Conservation (phyloP, 2,113 vertebrate species). For the Colaptes auratus region DNA sequence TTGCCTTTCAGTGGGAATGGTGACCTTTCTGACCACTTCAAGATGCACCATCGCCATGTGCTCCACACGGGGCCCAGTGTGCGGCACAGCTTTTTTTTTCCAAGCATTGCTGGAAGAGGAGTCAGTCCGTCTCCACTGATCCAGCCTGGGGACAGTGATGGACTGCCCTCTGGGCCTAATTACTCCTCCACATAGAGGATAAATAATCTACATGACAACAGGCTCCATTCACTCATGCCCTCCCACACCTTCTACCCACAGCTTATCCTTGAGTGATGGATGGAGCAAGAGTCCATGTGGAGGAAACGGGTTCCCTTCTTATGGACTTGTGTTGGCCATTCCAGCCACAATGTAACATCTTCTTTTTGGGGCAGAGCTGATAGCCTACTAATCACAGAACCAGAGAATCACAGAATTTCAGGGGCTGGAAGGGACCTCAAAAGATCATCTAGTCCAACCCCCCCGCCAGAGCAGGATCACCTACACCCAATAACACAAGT, state of each 20-base stretch:
- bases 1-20: conserved; percentile 5
- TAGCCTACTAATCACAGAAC: background rate
- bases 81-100: background rate
- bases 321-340: background rate
- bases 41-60: conserved; percentile 40
- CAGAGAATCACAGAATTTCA: too few species aligned
- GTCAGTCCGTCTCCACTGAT: conserved; percentile 28
- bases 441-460: too few species aligned
- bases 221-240: conserved; percentile 34
- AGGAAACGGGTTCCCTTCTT: background rate
- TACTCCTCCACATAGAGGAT: conserved; percentile 47
- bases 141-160: conserved; percentile 51
- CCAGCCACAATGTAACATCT: background rate
- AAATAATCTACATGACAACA: conserved; percentile 68
- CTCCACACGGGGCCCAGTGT: conserved; percentile 43
- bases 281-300: background rate
- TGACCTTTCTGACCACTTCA: conserved; percentile 69
- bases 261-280: background rate
- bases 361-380: background rate
- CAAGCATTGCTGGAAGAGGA: background rate
- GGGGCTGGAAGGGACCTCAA: too few species aligned
- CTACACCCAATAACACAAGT: too few species aligned
- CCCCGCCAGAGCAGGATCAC: too few species aligned
- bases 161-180: conserved; percentile 60
- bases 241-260: background rate